Evolutionary conservation across 2,113 vertebrate genomes (phyloP), one percentile per base, ranked within the genome.

Genomic region (Thymallus thymallus): DNA sequence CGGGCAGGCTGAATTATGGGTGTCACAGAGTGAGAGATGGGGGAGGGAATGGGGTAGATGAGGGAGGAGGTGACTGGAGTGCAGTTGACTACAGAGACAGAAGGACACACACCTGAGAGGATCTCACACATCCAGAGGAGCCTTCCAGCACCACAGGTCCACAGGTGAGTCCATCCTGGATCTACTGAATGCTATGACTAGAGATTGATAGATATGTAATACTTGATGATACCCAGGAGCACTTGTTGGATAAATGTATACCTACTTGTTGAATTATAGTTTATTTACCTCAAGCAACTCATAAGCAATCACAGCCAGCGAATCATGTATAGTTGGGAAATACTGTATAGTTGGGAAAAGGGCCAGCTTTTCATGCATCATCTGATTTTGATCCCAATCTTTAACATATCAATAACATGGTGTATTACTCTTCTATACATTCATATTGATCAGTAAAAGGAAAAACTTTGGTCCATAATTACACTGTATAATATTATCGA

Each of bases 161-260:
- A 67, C 79, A 86, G 87, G 91, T 92, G 71, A 88, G 90, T 80
- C 16, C 6, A 32, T 13, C 30, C 32, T 56, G 74, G 1, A 5
- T 7, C 56, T 23, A 22, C 16, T 18, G 2, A 41, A 41, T 9
- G 32, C 35, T 41, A 41, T 41, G 35, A 41, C 35, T 41, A 41
- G 35, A 41, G 35, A 41, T 41, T 41, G 35, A 41, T 41, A 3
- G 35, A 41, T 18, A 51, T 16, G 4, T 18, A 18, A 51, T 51
- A 45, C 41, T 45, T 45, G 9, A 45, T 45, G 41, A 45, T 45
- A 10, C 41, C 5, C 5, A 51, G 1, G 48, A 5, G 48, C 5
- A 51, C 16, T 1, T 5, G 48, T 18, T 3, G 48, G 12, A 5
- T 18, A 4, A 51, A 51, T 18, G 48, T 51, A 48, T 10, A 48